These are phyloP conservation scores for Elysia chlorotica DNA, from an alignment of 1,140 invertebrate genomes.

Conservation along the genomic window DNA sequence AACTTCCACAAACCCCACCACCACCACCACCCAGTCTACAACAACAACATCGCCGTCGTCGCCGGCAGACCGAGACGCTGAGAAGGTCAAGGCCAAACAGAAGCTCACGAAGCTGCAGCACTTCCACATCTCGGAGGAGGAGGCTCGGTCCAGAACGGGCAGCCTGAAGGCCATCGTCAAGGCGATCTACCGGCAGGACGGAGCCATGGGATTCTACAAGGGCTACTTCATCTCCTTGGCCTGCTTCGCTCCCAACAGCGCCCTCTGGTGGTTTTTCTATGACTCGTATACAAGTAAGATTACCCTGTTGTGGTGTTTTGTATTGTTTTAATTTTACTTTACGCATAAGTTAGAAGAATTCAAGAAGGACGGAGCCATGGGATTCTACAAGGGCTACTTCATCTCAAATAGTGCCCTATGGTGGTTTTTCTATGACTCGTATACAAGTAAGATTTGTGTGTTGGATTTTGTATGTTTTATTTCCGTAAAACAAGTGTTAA, in stretches of 20 bases:
- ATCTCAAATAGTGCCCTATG: constrained; percentile 94
- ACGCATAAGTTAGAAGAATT: too few species aligned
- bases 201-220: constrained; percentile 86
- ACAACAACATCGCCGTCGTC: too few species aligned
- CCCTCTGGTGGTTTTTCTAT: constrained; percentile 96
- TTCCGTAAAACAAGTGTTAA: too few species aligned
- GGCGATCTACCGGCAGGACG: constrained; percentile 79
- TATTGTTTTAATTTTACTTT: neutral
- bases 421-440: constrained; percentile 95
- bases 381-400: constrained; percentile 92
- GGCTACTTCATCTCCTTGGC: constrained; percentile 90
- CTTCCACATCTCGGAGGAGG: constrained; percentile 39
- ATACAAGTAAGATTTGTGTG: constrained; percentile 77
- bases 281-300: constrained; percentile 87
- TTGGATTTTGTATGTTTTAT: neutral
- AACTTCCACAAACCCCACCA: too few species aligned
- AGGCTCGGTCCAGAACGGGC: constrained; percentile 37
- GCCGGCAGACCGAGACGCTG: too few species aligned
- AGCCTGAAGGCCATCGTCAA: constrained; percentile 66
- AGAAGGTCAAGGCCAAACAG: constrained; percentile 17
- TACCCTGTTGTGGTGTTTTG: neutral
- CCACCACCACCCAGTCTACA: too few species aligned
- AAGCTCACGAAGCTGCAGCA: constrained; percentile 35
- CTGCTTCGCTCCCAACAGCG: constrained; percentile 93
- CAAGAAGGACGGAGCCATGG: constrained; percentile 79